Percentiles rank a stretch among this genome's conserved stretches.
phyloP scores from a whole-genome alignment of 2,797 vertebrate genomes.

The Onychomys torridus region DNA sequence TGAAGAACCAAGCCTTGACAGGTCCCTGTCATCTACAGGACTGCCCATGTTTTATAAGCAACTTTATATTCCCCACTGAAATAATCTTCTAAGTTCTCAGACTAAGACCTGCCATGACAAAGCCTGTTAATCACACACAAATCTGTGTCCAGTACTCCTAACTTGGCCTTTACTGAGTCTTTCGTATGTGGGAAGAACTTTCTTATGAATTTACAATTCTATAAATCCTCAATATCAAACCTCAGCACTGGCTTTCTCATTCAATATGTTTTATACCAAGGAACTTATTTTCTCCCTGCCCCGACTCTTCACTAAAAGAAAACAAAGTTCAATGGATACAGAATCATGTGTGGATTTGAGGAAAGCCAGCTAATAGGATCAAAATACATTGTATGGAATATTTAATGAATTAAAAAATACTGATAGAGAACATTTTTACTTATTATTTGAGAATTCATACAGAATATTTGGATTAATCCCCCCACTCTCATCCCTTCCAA shows the following conservation, averaged over 20 bases:
- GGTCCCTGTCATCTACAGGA: not conserved
- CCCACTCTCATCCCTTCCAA: too few species aligned
- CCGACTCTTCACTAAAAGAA: not conserved
- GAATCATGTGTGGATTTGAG: not conserved
- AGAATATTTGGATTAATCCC: not conserved
- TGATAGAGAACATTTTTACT: not conserved
- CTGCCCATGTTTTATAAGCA: not conserved
- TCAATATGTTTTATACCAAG: not conserved
- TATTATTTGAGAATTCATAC: not conserved
- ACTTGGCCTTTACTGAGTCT: not conserved
- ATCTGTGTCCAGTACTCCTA: not conserved
- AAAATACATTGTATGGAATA: not conserved
- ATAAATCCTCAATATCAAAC: not conserved
- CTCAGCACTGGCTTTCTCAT: not conserved
- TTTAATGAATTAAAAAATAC: too few species aligned
- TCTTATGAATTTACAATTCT: not conserved
- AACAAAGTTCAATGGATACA: not conserved
- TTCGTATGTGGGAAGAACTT: not conserved
- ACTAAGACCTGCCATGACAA: not conserved
- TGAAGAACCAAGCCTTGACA: not conserved
- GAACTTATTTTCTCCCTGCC: not conserved
- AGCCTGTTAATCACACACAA: not conserved
- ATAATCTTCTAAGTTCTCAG: not conserved
- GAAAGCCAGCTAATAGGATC: not conserved
- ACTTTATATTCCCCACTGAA: not conserved